These are phyloP conservation scores for Blastobasis lacticolella DNA, from an alignment of 2,888 invertebrate genomes.

Conservation along the genomic window DNA sequence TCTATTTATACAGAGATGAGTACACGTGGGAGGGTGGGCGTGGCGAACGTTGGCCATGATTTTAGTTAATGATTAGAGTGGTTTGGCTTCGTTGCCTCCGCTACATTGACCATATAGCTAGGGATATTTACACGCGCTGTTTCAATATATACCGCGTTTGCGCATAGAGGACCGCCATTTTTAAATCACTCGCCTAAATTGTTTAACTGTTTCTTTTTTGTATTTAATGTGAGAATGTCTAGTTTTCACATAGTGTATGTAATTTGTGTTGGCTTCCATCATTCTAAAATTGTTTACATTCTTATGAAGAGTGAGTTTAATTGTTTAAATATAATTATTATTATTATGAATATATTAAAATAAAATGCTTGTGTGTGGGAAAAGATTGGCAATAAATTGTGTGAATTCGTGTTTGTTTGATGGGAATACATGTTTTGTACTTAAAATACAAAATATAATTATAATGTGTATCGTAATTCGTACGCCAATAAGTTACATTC, in stretches of 20 bases:
- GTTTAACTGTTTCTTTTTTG: conserved; percentile 1
- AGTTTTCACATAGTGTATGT: too few relatives aligned
- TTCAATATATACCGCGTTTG: too few relatives aligned
- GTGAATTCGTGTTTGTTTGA: conserved; percentile 44
- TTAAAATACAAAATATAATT: not conserved
- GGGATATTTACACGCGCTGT: too few relatives aligned
- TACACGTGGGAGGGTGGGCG: too few relatives aligned
- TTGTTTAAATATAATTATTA: conserved; percentile 10
- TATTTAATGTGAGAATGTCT: not conserved
- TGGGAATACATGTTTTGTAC: not conserved
- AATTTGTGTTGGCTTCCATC: conserved; percentile 31
- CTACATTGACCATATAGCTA: too few relatives aligned
- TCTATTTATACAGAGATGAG: too few relatives aligned
- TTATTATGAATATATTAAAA: conserved; percentile 6
- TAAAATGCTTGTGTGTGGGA: conserved; percentile 33
- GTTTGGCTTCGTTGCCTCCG: too few relatives aligned
- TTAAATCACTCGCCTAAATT: too few relatives aligned
- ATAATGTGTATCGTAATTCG: not conserved
- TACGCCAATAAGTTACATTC: conserved; percentile 3
- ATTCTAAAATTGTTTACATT: conserved; percentile 24
- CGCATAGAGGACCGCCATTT: too few relatives aligned
- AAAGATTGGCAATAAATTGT: conserved; percentile 36
- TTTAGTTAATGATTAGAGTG: too few relatives aligned
- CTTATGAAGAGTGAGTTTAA: conserved; percentile 31
- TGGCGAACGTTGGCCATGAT: too few relatives aligned